Evolutionary conservation across 2,797 vertebrate genomes (phyloP).

Genomic region (Hybognathus amarus): DNA sequence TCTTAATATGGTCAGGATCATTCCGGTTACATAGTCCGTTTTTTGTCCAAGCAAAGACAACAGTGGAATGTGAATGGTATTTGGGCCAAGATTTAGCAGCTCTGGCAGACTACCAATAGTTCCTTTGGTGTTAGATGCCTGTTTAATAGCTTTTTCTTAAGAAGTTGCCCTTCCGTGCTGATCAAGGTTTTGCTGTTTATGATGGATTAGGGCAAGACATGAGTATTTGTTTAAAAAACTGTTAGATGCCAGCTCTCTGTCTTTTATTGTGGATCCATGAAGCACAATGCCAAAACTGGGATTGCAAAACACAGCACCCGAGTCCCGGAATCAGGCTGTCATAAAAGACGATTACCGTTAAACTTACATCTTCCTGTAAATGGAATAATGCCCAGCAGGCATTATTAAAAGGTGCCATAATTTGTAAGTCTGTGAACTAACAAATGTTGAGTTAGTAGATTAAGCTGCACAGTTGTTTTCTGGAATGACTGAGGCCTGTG

Average conservation of each 20-base stretch:
- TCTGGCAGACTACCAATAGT: neutral
- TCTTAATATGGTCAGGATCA: constrained; percentile 29
- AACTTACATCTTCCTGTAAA: constrained; percentile 46
- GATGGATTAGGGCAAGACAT: neutral
- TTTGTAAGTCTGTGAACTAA: constrained; percentile 8
- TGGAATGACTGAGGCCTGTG: constrained; percentile 4
- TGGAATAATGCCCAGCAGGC: neutral
- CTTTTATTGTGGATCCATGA: neutral
- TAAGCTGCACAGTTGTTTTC: constrained; percentile 13
- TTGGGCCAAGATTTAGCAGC: constrained; percentile 2
- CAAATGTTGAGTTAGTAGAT: neutral
- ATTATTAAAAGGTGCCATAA: constrained; percentile 6
- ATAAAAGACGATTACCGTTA: constrained; percentile 31
- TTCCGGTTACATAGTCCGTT: neutral
- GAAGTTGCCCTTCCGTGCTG: neutral
- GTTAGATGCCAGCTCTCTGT: neutral
- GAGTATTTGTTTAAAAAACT: neutral
- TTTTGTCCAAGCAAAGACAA: constrained; percentile 26
- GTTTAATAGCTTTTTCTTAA: neutral
- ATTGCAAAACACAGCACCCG: constrained; percentile 14
- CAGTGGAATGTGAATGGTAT: constrained; percentile 24
- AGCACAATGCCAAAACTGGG: neutral
- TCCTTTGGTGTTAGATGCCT: neutral
- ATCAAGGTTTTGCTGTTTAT: neutral
- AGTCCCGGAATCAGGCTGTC: constrained; percentile 39